Evolutionary conservation across 2,888 invertebrate species (phyloP).

Genomic region (Phania funesta): DNA sequence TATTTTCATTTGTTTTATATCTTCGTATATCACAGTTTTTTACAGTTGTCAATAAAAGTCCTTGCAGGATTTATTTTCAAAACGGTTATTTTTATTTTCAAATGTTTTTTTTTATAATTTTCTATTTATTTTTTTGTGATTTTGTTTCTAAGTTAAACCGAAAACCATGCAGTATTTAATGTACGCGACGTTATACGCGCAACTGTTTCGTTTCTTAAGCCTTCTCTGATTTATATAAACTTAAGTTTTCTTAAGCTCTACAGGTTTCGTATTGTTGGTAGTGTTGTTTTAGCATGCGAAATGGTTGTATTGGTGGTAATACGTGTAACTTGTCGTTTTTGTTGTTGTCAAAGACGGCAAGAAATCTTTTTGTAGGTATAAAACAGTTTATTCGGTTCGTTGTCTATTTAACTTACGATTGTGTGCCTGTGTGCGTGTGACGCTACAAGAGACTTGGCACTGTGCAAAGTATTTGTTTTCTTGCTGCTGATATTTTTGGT

Average conservation of each 20-base stretch:
- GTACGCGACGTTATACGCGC: slow-evolving; percentile 67
- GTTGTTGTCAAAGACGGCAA: slow-evolving; percentile 23
- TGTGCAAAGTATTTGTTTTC: neutral
- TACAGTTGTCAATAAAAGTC: neutral
- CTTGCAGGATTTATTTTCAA: slow-evolving; percentile 16
- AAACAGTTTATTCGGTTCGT: slow-evolving; percentile 47
- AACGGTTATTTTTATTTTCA: neutral
- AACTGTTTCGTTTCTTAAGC: slow-evolving; percentile 68
- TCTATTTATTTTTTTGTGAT: neutral
- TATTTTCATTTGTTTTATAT: neutral
- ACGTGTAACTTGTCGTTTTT: neutral
- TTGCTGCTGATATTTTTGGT: neutral
- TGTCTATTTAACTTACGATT: slow-evolving; percentile 1
- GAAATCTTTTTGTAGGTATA: slow-evolving; percentile 35
- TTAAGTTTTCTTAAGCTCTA: slow-evolving; percentile 60
- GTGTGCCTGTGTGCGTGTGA: slow-evolving; percentile 9
- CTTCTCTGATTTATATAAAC: slow-evolving; percentile 71
- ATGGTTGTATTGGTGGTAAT: slow-evolving; percentile 6
- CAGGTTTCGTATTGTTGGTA: slow-evolving; percentile 46
- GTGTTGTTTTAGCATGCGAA: neutral
- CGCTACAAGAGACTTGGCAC: neutral
- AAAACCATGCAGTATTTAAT: slow-evolving; percentile 55
- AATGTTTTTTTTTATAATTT: neutral
- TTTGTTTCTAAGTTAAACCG: slow-evolving; percentile 6
- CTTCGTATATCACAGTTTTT: slow-evolving; percentile 7